Conservation (phyloP, 2,888 invertebrate species). For the Eurytoma adleriae region DNA sequence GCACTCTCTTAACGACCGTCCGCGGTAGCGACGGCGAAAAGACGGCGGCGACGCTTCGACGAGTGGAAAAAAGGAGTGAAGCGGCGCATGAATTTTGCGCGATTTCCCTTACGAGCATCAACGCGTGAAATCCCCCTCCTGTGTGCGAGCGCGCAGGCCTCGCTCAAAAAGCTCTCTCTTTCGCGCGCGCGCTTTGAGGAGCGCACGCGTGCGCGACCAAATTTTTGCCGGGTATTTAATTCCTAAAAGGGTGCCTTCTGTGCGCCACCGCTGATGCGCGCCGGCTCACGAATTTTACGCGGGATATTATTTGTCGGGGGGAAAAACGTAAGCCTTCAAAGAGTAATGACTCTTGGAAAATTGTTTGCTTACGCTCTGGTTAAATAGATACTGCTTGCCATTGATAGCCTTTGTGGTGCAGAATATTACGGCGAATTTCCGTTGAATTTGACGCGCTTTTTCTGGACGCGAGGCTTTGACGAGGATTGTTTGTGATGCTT, state of each 20-base stretch:
- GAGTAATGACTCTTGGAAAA: too few species aligned
- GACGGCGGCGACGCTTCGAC: not conserved
- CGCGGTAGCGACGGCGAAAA: not conserved
- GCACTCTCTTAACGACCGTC: not conserved
- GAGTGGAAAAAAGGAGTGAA: slow-evolving; percentile 28
- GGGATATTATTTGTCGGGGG: too few species aligned
- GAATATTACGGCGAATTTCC: too few species aligned
- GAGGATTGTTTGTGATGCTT: too few species aligned
- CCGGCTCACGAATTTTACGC: too few species aligned
- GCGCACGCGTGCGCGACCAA: slow-evolving; percentile 13
- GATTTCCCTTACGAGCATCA: slow-evolving; percentile 18
- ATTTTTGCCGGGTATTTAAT: slow-evolving; percentile 58
- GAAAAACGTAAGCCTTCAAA: too few species aligned
- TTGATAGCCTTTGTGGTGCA: too few species aligned
- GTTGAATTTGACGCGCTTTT: too few species aligned
- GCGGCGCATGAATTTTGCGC: slow-evolving; percentile 45
- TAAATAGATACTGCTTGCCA: too few species aligned
- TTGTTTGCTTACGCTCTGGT: too few species aligned
- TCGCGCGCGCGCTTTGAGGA: slow-evolving; percentile 36
- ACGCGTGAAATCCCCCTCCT: slow-evolving; percentile 48
- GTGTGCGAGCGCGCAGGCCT: not conserved
- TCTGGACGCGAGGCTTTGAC: too few species aligned
- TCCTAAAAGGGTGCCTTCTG: slow-evolving; percentile 29
- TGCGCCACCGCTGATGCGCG: not conserved
- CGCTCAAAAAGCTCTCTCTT: not conserved